Conservation (phyloP, 2,113 vertebrate genomes). For the Salminus brasiliensis region DNA sequence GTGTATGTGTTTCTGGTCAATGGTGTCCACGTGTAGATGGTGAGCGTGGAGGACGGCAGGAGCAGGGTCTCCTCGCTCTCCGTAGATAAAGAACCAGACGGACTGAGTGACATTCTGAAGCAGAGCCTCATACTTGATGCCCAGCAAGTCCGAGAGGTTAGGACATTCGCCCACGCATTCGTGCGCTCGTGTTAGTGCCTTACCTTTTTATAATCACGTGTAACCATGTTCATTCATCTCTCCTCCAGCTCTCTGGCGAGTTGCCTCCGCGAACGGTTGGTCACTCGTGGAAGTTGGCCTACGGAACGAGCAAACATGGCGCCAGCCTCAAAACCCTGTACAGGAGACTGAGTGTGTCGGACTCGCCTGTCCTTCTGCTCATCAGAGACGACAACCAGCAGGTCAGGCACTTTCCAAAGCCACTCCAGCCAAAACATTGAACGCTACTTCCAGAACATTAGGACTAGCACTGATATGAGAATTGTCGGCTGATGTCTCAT, state of each 20-base stretch:
- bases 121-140: conserved; percentile 72
- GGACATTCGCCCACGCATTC: background rate
- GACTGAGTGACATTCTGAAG: conserved; percentile 66
- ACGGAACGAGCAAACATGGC: conserved; percentile 75
- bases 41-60: conserved; percentile 74
- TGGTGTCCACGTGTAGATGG: conserved; percentile 67
- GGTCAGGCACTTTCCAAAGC: conserved; percentile 57
- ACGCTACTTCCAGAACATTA: too few species aligned
- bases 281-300: conserved; percentile 71
- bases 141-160: conserved; percentile 72
- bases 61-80: conserved; percentile 48
- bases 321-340: conserved; percentile 81
- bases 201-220: background rate
- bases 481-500: too few species aligned
- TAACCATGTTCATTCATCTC: background rate
- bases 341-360: conserved; percentile 70
- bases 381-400: conserved; percentile 76
- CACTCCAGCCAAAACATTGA: background rate
- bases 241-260: conserved; percentile 70
- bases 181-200: too few species aligned
- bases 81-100: conserved; percentile 71
- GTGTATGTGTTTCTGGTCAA: too few species aligned
- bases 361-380: conserved; percentile 75
- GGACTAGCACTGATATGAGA: too few species aligned
- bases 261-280: conserved; percentile 77